A percentile compares a stretch with the other conserved stretches of the same genome.
These are phyloP conservation scores for Cheumatopsyche charites DNA, from an alignment of 1,140 invertebrate genomes.

Conservation along the genomic window DNA sequence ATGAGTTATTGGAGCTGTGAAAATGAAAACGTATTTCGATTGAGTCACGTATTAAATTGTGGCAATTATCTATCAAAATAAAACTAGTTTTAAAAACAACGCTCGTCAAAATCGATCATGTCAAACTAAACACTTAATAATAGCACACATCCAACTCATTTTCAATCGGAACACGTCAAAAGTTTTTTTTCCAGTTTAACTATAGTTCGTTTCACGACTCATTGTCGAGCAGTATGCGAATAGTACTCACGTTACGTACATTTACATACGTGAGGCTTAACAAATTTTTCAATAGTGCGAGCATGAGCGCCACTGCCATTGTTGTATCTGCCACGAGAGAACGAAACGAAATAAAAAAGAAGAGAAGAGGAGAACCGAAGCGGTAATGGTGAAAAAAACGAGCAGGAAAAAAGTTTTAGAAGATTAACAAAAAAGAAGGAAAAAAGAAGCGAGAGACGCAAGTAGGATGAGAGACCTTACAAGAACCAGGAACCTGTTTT, in stretches of 20 bases:
- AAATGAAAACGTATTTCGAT: no score
- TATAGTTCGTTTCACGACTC: background rate
- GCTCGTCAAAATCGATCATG: no score
- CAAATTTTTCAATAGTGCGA: background rate
- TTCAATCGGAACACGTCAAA: no score
- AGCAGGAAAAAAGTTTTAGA: slow-evolving; percentile 37
- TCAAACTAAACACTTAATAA: no score
- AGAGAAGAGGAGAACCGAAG: slow-evolving; percentile 37
- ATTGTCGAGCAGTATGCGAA: background rate
- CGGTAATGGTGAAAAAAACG: slow-evolving; percentile 45
- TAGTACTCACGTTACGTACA: background rate
- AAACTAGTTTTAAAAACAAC: no score
- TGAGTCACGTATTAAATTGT: no score
- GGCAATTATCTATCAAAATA: no score
- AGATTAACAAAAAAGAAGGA: slow-evolving; percentile 21
- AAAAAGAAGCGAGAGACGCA: slow-evolving; percentile 29
- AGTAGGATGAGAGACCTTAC: slow-evolving; percentile 43
- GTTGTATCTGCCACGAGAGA: slow-evolving; percentile 34
- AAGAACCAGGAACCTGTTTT: slow-evolving; percentile 46
- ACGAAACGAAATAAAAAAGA: slow-evolving; percentile 26
- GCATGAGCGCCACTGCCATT: slow-evolving; percentile 12
- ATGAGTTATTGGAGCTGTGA: no score
- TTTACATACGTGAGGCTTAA: background rate
- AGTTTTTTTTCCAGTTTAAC: background rate
- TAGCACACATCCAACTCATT: no score